Evolutionary conservation across 2,113 vertebrate genomes (phyloP), one percentile per base, ranked within the genome.

Genomic region (Lepisosteus oculatus): DNA sequence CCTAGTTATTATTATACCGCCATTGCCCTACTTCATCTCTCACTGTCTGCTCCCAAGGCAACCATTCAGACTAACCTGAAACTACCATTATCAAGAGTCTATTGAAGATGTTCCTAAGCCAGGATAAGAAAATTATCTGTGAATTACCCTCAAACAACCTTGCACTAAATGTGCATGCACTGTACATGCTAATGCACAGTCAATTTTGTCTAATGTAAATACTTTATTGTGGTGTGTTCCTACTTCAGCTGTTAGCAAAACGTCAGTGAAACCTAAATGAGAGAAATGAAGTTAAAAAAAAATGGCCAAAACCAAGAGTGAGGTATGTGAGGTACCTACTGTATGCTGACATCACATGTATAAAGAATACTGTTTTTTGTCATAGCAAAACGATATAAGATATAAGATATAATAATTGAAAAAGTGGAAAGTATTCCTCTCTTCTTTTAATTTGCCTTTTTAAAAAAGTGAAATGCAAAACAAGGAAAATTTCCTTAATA

Each of bases 81-180:
- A 64, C 62, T 42, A 64, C 62, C 42, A 64, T 64, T 64, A 64
- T 64, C 62, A 43, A 64, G 62, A 61, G 2, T 64, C 62, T 64
- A 64, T 64, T 64, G 62, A 64, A 64, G 17, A 64, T 64, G 62
- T 64, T 17, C 62, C 62, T 64, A 64, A 64, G 62, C 62, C 42
- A 17, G 62, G 15, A 64, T 15, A 64, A 64, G 62, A 29, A 64
- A 64, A 64, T 64, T 64, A 64, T 3, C 62, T 64, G 62, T 3
- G 62, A 64, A 64, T 64, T 17, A 64, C 41, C 62, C 3, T 3
- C 15, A 64, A 64, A 64, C 47, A 64, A 1, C 62, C 62, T 41
- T 29, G 17, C 17, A 17, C 15, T 64, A 29, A 64, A 8, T 64
- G 29, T 29, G 29, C 29, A 29, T 29, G 41, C 62, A 41, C 62